Evolutionary conservation across 2,113 vertebrate genomes (phyloP), one percentile per base, ranked within the genome.

Genomic region (Misgurnus mizolepis): DNA sequence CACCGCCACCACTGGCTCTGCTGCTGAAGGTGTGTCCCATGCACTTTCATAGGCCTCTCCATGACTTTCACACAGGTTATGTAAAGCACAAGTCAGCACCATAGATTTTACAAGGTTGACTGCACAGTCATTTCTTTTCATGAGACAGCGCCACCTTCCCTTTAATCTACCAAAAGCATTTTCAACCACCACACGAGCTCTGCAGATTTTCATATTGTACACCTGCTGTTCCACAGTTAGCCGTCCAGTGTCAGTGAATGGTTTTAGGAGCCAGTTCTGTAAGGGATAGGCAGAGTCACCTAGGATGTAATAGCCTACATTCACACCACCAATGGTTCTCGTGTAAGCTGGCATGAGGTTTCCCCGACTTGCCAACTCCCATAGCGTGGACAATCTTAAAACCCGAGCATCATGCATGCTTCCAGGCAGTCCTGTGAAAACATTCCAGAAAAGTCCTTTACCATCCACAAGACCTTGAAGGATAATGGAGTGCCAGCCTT

Each of bases 191-290:
- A 15, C 14, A 7, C 40, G 18, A 11, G 49, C 61, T 15, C 73
- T 45, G 50, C 50, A 34, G 34, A 81, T 40, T 60, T 72, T 81
- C 6, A 10, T 10, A 10, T 22, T 40, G 53, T 68, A 82, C 1
- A 12, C 47, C 12, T 73, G 61, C n/a, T 79, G 79, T 22, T 22
- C 22, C 22, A 22, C 22, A 22, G 22, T 22, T 22, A 22, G 22
- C 4, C 14, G 39, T n/a, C 65, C 69, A 55, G 53, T 82, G 76
- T 84, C 83, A 40, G 11, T 8, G 5, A 69, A 79, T 41, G 80
- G 81, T 79, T 80, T 83, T 40, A 80, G 5, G 6, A 85, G 70
- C 77, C 73, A 80, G 12, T 60, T 85, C 34, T 67, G 6, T 17
- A 74, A 67, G 39, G 73, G 81, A 78, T 80, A 78, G 41, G 74